Evolutionary conservation across 2,888 invertebrate species (phyloP), one percentile per base, ranked within the genome.

Genomic region (Syritta pipiens): DNA sequence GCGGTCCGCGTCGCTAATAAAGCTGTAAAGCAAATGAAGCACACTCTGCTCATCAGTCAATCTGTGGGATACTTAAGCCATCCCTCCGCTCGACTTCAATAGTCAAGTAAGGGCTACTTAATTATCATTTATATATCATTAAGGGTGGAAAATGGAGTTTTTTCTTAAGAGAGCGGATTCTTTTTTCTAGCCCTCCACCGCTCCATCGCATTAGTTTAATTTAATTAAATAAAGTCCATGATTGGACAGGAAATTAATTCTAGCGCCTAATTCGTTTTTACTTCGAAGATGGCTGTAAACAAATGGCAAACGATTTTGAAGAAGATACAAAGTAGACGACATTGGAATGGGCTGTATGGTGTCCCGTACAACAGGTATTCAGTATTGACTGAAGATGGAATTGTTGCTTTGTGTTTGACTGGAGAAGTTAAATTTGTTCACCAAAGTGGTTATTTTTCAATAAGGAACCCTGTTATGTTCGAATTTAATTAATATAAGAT

Each of bases 191-290:
- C 35, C 10, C 32, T 37, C 35, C 20, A 30, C 14, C 6, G 26
- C 20, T 28, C 12, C 26, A 24, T 28, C 6, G 69, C 65, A 76
- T 81, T 69, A 79, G 72, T 81, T 79, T 79, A 79, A 81, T 81
- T 81, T 81, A 81, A 81, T 81, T 81, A 81, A 81, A 81, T 79
- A 81, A 81, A 77, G 69, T 81, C 72, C 40, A 59, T 74, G 77
- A 74, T 81, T 81, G 79, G 81, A 81, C 81, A 79, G 81, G 81
- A 81, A 81, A 81, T 81, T 81, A 81, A 81, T 81, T 77, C 69
- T 65, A 40, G 74, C 79, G 79, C 79, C 63, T 74, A 74, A 51
- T 51, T 32, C n/a, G n/a, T n/a, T n/a, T n/a, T n/a, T n/a, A n/a
- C n/a, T 28, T 10, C 26, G n/a, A 22, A n/a, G 14, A 49, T 68